A percentile compares a stretch with the other conserved stretches of the same genome.
phyloP scores from a whole-genome alignment of 2,113 vertebrate species.

The Lepus europaeus region DNA sequence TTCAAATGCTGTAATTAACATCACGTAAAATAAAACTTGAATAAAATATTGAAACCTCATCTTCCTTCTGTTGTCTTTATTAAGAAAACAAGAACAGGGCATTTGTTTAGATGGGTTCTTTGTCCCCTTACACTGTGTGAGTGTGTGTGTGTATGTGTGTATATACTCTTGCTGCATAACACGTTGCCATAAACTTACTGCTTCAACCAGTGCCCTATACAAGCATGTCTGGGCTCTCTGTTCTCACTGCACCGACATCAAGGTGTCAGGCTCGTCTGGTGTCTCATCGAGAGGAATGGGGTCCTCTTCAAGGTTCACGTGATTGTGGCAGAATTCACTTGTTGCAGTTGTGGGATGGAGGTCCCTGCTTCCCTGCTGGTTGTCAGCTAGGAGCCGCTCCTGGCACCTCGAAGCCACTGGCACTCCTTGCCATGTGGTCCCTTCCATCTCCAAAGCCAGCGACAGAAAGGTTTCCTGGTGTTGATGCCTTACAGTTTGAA shows the following conservation, averaged over 20 bases:
- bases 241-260: neutral
- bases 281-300: neutral
- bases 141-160: neutral
- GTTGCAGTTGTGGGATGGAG: neutral
- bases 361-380: neutral
- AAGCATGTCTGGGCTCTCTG: neutral
- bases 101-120: slow-evolving; percentile 21
- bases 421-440: neutral
- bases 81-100: slow-evolving; percentile 39
- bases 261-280: neutral
- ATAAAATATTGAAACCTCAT: slow-evolving; percentile 88
- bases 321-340: neutral
- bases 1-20: slow-evolving; percentile 90
- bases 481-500: neutral
- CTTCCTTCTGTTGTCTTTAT: slow-evolving; percentile 70
- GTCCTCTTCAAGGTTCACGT: neutral
- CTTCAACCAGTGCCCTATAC: too few relatives aligned
- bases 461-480: neutral
- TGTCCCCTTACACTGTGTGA: neutral
- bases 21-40: slow-evolving; percentile 89
- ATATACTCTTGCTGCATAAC: neutral
- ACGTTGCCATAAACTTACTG: neutral
- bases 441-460: neutral
- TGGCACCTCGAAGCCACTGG: neutral
- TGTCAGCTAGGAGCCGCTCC: neutral